Base-by-base conservation (phyloP, 1,140 invertebrate species). In the Leptinotarsa texana region DNA sequence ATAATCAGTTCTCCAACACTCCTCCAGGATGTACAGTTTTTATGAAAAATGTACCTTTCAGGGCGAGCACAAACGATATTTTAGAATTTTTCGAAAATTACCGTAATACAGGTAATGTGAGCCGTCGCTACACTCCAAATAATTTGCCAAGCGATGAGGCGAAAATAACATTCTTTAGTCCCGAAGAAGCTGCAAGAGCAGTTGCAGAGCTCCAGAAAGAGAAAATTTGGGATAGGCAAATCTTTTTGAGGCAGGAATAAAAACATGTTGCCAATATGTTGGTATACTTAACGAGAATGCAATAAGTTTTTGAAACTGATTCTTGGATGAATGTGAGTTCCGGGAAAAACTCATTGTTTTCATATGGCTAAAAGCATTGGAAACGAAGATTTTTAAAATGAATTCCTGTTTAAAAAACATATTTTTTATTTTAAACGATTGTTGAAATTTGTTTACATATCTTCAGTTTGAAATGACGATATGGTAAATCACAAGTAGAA, bases 91-190 rank as follows among this genome's bases (percentile, higher is more conserved):
- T 98, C 80, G 85, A 89, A 0, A 93, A 92, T 21, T 96, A 92
- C 78, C 89, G 92, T 63, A 82, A 95, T 0, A 89, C 90, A 13
- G 88, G 92, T 1, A 92, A 95, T 78, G 90, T 96, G 3, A 94
- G 96, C 73, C 83, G 95, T 42, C 87, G 94, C 1, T 96, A 93
- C 84, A 94, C 95, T 83, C 93, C 95, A 42, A 90, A 91, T 65
- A 93, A 94, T 0, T 91, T 93, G 84, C 92, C 95, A 0, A 96
- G 96, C 1, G 95, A 95, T 0, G 96, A 98, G 84, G 95, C 95
- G 2, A 89, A 95, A 11, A 93, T 98, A 1, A 91, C 93, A 1
- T 96, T 98, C 81, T 87, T 87, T 0, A 89, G 90, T 1, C 91
- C 92, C 0, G 88, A 89, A 18, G 94, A 96, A 72, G 95, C 95